Evolutionary conservation across 2,888 invertebrate species (phyloP).

Genomic region (Agriotes lineatus): DNA sequence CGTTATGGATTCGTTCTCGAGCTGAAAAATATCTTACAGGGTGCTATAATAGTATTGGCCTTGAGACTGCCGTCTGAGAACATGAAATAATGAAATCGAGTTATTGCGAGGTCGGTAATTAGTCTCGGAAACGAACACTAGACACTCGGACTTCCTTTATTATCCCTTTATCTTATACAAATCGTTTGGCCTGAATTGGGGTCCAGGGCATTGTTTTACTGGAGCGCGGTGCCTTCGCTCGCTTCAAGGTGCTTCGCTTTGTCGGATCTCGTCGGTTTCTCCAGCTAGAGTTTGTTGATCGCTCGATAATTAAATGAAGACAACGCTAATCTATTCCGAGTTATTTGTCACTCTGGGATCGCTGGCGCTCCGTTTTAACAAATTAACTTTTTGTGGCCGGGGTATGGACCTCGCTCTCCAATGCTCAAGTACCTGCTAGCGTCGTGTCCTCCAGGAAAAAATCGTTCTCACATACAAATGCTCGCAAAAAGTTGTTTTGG

Average conservation of each 20-base stretch:
- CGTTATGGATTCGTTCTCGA: too few relatives aligned
- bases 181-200: constrained; percentile 34
- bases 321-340: background rate
- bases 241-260: background rate
- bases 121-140: constrained; percentile 53
- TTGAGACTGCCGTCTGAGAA: constrained; percentile 45
- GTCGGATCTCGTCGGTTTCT: background rate
- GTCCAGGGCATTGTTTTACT: constrained; percentile 9
- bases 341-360: background rate
- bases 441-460: constrained; percentile 15
- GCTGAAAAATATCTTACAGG: background rate
- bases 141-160: constrained; percentile 55
- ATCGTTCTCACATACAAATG: constrained; percentile 32
- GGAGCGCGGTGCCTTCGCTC: background rate
- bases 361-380: background rate
- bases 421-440: constrained; percentile 17
- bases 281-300: background rate
- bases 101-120: constrained; percentile 50
- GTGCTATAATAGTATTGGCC: constrained; percentile 33
- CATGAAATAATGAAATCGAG: constrained; percentile 34
- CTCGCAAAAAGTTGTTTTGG: constrained; percentile 36
- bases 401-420: constrained; percentile 18
- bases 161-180: constrained; percentile 47
- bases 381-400: background rate
- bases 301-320: background rate